Percentiles rank a stretch among this genome's conserved stretches.
Conservation (phyloP, 2,888 invertebrate genomes). For the Meiosimyza platycephala region DNA sequence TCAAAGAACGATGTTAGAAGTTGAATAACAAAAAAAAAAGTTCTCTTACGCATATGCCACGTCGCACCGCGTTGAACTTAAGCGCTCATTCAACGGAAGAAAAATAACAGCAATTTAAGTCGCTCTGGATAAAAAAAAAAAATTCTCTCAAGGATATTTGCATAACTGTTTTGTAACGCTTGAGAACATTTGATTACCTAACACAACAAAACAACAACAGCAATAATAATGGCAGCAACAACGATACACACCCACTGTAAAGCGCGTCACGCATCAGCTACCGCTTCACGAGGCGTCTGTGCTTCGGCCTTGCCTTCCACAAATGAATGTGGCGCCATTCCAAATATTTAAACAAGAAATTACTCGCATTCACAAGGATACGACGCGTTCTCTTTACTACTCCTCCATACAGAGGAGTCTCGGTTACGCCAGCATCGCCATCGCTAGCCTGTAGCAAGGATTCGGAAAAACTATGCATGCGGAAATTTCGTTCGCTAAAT, state of each 20-base stretch:
- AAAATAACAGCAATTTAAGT: background rate
- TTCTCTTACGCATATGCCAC: slow-evolving; percentile 10
- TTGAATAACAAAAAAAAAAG: background rate
- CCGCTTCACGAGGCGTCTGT: too few relatives aligned
- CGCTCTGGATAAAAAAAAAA: background rate
- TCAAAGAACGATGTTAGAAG: background rate
- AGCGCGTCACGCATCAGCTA: too few relatives aligned
- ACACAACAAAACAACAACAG: background rate
- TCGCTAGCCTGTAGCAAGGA: slow-evolving; percentile 16
- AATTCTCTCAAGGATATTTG: slow-evolving; percentile 38
- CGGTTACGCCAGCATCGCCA: too few relatives aligned
- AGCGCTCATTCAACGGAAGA: background rate
- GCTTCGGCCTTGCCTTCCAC: background rate
- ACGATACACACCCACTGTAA: too few relatives aligned
- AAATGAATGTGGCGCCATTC: background rate
- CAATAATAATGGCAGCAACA: too few relatives aligned
- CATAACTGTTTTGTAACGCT: slow-evolving; percentile 43
- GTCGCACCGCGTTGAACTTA: background rate
- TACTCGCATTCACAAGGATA: background rate
- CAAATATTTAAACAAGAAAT: slow-evolving; percentile 8
- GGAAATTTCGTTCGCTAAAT: slow-evolving; percentile 37
- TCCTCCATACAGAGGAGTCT: too few relatives aligned
- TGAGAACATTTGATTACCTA: slow-evolving; percentile 44
- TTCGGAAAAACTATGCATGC: slow-evolving; percentile 39
- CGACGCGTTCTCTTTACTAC: too few relatives aligned